phyloP scores from a whole-genome alignment of 1,140 invertebrate genomes.

The Venturia canescens region DNA sequence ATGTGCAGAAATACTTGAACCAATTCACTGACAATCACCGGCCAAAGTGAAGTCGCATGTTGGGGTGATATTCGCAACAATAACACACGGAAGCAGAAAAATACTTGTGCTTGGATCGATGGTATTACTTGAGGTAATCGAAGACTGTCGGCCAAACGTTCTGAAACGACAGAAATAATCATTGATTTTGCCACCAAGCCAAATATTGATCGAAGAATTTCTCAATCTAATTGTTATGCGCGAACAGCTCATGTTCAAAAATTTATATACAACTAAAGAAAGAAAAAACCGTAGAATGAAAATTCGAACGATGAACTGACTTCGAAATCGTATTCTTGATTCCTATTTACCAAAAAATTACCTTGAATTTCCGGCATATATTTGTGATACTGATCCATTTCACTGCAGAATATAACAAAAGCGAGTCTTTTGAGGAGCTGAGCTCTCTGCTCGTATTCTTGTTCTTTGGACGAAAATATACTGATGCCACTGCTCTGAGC shows the following conservation, averaged over 20 bases:
- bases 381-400: constrained; percentile 94
- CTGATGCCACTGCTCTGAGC: constrained; percentile 88
- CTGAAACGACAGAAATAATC: constrained; percentile 75
- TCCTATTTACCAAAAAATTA: constrained; percentile 66
- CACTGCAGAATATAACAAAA: constrained; percentile 94
- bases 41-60: constrained; percentile 94
- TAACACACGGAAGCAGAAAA: constrained; percentile 93
- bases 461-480: constrained; percentile 89
- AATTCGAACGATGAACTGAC: no score
- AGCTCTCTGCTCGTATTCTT: constrained; percentile 92
- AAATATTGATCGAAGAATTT: no score
- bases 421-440: constrained; percentile 92
- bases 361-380: constrained; percentile 97
- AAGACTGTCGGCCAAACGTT: constrained; percentile 91
- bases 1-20: constrained; percentile 94
- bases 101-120: constrained; percentile 91
- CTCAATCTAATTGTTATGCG: no score
- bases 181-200: constrained; percentile 29
- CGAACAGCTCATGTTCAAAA: no score
- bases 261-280: no score
- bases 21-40: constrained; percentile 95
- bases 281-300: no score
- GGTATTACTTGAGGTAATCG: constrained; percentile 88
- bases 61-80: constrained; percentile 91
- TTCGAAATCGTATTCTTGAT: no score